Conservation (phyloP, 2,113 vertebrate species). For the Buteo buteo region DNA sequence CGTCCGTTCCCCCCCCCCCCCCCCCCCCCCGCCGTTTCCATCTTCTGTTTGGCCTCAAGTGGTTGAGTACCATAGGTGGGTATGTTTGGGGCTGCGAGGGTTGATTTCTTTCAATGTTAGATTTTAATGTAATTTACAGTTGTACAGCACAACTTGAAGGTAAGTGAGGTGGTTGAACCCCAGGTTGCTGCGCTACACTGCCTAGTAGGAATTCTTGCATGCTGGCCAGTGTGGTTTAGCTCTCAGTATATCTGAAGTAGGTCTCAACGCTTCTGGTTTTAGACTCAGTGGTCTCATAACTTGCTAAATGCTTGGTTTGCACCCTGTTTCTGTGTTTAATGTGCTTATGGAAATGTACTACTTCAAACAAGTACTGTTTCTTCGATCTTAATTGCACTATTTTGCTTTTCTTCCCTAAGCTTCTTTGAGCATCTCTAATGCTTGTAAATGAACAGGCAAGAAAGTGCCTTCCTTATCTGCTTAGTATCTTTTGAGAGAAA, state of each 20-base stretch:
- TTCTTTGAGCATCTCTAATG: not conserved
- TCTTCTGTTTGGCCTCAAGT: not conserved
- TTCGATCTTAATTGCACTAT: not conserved
- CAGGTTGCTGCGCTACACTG: not conserved
- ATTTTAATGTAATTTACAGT: not conserved
- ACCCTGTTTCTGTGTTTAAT: not conserved
- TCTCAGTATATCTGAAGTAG: not conserved
- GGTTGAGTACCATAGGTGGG: not conserved
- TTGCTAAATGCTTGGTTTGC: not conserved
- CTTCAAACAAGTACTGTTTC: not conserved
- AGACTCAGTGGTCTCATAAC: not conserved
- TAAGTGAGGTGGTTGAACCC: not conserved
- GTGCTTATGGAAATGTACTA: not conserved
- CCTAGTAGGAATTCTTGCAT: accelerated
- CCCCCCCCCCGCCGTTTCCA: not conserved
- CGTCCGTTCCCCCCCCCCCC: too few species aligned
- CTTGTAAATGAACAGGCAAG: not conserved
- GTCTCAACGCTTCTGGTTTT: not conserved
- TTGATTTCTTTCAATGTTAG: not conserved
- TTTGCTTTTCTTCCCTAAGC: not conserved
- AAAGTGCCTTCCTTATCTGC: not conserved
- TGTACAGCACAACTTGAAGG: not conserved
- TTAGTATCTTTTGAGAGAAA: not conserved
- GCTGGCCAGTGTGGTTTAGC: not conserved
- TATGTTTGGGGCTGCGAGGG: not conserved